phyloP scores from a whole-genome alignment of 2,113 vertebrate species.

The Greenwoodochromis staneri region DNA sequence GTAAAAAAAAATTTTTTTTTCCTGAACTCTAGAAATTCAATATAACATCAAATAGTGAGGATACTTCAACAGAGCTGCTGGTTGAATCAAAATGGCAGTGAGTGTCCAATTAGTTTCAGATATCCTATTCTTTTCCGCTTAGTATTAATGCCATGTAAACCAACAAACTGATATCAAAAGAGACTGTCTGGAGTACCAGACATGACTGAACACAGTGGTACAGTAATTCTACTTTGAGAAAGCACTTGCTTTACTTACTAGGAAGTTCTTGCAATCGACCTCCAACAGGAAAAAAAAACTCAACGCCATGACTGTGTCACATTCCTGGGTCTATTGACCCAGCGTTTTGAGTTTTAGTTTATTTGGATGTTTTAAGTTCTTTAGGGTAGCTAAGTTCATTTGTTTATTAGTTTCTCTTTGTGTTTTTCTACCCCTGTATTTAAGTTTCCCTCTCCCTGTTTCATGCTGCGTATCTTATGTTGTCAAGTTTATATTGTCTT shows the following conservation, averaged over 20 bases:
- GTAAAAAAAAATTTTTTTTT: rapidly evolving
- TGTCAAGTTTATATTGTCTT: not conserved
- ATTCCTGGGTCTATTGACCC: too few species aligned
- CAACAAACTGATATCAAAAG: not conserved
- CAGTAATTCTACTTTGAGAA: not conserved
- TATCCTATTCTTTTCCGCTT: not conserved
- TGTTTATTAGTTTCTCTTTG: too few species aligned
- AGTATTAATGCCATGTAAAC: not conserved
- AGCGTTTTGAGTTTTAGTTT: too few species aligned
- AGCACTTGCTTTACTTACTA: not conserved
- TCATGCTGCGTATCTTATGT: too few species aligned
- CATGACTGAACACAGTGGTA: not conserved
- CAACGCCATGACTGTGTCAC: not conserved
- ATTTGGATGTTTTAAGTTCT: too few species aligned
- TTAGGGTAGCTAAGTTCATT: too few species aligned
- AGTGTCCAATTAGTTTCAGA: not conserved
- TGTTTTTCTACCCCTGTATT: too few species aligned
- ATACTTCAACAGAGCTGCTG: not conserved
- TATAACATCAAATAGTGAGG: not conserved
- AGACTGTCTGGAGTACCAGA: not conserved
- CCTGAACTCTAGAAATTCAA: not conserved
- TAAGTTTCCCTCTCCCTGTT: too few species aligned
- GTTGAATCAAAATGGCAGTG: not conserved
- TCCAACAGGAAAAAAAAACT: not conserved
- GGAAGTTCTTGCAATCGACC: not conserved